These are phyloP conservation scores for Zenarchopterus dispar DNA, from an alignment of 2,797 vertebrate genomes.

Conservation along the genomic window DNA sequence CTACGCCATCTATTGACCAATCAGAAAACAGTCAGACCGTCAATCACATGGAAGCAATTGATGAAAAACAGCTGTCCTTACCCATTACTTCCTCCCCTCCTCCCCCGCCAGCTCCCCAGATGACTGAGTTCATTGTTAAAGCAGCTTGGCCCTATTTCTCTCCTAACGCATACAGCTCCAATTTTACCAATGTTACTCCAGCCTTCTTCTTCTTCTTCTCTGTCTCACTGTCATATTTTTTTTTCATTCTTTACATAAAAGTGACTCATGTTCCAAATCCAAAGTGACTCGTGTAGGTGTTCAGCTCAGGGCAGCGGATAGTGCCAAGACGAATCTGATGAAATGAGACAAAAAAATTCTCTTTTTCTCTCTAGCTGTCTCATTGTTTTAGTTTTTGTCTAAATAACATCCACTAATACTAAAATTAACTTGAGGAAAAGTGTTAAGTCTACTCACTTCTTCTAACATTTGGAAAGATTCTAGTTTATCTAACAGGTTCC, in stretches of 20 bases:
- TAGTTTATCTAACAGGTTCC: too few relatives aligned
- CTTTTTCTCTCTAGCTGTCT: too few relatives aligned
- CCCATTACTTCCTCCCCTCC: conserved; percentile 11
- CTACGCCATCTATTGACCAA: conserved; percentile 16
- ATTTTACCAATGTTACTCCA: conserved; percentile 13
- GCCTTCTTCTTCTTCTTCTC: background rate
- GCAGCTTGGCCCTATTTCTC: conserved; percentile 53
- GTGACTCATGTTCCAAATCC: background rate
- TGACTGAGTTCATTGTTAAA: conserved; percentile 78
- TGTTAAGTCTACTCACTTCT: too few relatives aligned
- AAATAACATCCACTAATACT: too few relatives aligned
- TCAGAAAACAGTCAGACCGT: conserved; percentile 44
- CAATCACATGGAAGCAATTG: conserved; percentile 78
- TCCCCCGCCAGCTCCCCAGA: conserved; percentile 28
- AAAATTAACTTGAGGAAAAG: too few relatives aligned
- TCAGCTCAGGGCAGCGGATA: too few relatives aligned
- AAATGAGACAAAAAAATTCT: too few relatives aligned
- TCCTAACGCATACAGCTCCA: background rate
- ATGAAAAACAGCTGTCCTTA: conserved; percentile 83
- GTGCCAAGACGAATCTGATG: too few relatives aligned
- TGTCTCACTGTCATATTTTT: too few relatives aligned
- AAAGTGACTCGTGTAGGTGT: background rate
- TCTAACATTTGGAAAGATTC: too few relatives aligned
- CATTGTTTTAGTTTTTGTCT: too few relatives aligned
- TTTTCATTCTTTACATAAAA: background rate